Base-by-base conservation (phyloP, 1,140 invertebrate genomes). In the Formica exsecta region DNA sequence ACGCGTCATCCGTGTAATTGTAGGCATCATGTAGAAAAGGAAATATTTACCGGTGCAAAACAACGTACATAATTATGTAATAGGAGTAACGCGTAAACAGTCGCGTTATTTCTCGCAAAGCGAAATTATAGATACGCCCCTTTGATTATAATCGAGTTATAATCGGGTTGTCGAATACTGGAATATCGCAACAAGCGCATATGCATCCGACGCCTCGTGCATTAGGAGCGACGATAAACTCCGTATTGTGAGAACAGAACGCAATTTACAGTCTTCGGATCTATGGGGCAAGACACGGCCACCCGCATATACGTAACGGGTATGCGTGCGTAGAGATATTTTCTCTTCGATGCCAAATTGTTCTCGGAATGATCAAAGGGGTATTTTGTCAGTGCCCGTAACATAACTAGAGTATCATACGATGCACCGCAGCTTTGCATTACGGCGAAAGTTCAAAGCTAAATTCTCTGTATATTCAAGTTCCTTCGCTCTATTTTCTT, bases 101-200 rank as follows among this genome's bases (percentile, higher is more conserved):
- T 32, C 59, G 16, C n/a, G 19, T 57, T 38, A 36, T 19, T n/a
- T 0, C 4, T 36, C n/a, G 29, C 44, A 19, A 68, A 68, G 36
- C 38, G 22, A 36, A 57, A 70, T 54, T 70, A 68, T 38, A 68
- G 29, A 54, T 68, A 68, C 29, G n/a, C 29, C 36, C 29, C 29
- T 68, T 54, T 80, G 62, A 11, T 22, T 51, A 7, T 73, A 68
- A 54, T 54, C 76, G n/a, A 48, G 11, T 70, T 80, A 8, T 74
- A 70, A 54, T 70, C 76, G n/a, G 44, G 25, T 70, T 80, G 41
- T 13, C 44, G 44, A 6, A 41, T 11, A 16, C 16, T 13, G 54
- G 13, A 59, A 25, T 61, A 75, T 75, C 36, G 36, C 74, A 62
- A 71, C 51, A 16, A 19, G n/a, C 32, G 7, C 54, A 16, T 2